phyloP scores from a whole-genome alignment of 2,797 vertebrate genomes.

The Meriones psammophilus region DNA sequence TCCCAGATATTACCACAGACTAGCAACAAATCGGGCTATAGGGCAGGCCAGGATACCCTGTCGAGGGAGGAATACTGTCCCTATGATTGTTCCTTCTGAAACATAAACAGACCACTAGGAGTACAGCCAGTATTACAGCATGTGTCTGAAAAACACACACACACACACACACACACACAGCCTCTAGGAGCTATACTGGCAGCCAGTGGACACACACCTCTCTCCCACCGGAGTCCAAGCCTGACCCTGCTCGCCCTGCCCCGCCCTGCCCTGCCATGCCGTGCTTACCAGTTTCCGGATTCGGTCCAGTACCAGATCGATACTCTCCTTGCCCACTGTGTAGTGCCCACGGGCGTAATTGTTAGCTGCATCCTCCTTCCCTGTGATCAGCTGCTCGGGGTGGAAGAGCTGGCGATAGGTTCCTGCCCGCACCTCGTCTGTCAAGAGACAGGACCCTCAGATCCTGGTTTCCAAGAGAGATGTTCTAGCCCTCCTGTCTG shows the following conservation, averaged over 20 bases:
- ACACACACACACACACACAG: background rate
- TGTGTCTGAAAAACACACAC: background rate
- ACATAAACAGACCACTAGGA: background rate
- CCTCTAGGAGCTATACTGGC: background rate
- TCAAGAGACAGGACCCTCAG: slow-evolving; percentile 36
- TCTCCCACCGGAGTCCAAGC: background rate
- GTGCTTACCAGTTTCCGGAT: slow-evolving; percentile 89
- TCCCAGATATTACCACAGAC: background rate
- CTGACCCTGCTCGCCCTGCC: background rate
- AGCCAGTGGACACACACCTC: background rate
- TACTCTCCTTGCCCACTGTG: slow-evolving; percentile 90
- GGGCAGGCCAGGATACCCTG: background rate
- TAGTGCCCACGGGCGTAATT: slow-evolving; percentile 91
- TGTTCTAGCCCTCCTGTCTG: background rate
- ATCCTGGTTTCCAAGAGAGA: background rate
- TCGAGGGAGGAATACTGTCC: background rate
- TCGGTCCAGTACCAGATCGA: slow-evolving; percentile 89
- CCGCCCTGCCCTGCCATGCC: background rate
- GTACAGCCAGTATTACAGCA: background rate
- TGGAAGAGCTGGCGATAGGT: slow-evolving; percentile 90
- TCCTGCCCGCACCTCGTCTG: slow-evolving; percentile 90
- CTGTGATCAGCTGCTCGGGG: slow-evolving; percentile 90
- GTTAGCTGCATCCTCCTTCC: slow-evolving; percentile 91
- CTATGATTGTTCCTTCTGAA: background rate
- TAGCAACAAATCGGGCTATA: background rate